Conservation (phyloP, 1,140 invertebrate genomes). For the Sarcophaga peregrina region DNA sequence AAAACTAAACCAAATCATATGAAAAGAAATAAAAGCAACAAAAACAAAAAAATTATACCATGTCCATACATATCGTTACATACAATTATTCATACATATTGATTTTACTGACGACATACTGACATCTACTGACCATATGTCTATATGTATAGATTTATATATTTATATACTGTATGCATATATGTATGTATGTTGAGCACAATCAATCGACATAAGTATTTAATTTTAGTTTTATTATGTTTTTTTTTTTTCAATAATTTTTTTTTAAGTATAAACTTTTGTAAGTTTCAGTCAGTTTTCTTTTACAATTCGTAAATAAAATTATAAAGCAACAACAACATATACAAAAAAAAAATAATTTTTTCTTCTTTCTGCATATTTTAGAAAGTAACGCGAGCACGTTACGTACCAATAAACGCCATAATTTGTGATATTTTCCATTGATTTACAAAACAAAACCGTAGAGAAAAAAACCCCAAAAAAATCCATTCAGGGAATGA, state of each 20-base stretch:
- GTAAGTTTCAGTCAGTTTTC: constrained; percentile 21
- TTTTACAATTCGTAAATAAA: not conserved
- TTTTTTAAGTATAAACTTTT: constrained; percentile 19
- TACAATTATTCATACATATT: not conserved
- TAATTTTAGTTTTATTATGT: constrained; percentile 27
- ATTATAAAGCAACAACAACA: not conserved
- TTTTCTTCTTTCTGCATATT: constrained; percentile 27
- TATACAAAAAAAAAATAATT: not conserved
- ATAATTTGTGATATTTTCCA: constrained; percentile 41
- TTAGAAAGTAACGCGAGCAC: constrained; percentile 38
- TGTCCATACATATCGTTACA: not conserved
- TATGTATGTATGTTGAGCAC: not conserved
- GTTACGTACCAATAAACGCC: constrained; percentile 41
- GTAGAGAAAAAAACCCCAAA: not conserved
- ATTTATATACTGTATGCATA: too few relatives aligned
- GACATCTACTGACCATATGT: not conserved
- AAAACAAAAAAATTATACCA: not conserved
- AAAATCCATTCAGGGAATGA: constrained; percentile 12
- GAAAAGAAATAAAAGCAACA: not conserved
- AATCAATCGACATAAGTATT: constrained; percentile 39
- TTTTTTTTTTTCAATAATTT: not conserved
- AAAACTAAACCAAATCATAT: not conserved
- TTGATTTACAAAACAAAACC: constrained; percentile 12
- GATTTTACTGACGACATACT: not conserved
- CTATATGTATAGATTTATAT: too few relatives aligned